Conservation (phyloP, 1,140 invertebrate genomes). For the Euwallacea fornicatus region DNA sequence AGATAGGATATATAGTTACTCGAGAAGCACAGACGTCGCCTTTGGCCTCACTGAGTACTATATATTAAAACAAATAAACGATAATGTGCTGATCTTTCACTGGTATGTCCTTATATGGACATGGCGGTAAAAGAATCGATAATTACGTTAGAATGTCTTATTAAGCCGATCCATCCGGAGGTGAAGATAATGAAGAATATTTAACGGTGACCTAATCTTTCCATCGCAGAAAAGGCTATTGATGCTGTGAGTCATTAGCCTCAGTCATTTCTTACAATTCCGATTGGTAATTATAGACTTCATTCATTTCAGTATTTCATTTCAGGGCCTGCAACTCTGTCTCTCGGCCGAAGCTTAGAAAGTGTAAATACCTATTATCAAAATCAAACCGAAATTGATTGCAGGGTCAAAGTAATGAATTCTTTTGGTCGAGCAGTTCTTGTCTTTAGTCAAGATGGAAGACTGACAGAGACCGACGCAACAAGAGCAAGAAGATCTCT, state of each 20-base stretch:
- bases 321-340: conserved; percentile 46
- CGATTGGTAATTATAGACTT: conserved; percentile 10
- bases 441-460: conserved; percentile 38
- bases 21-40: no score
- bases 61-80: not conserved
- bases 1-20: no score
- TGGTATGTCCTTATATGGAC: not conserved
- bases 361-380: conserved; percentile 41
- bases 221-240: not conserved
- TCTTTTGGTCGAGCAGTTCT: conserved; percentile 41
- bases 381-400: conserved; percentile 41
- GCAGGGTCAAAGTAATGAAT: conserved; percentile 26
- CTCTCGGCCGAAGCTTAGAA: conserved; percentile 40
- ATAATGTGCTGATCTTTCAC: not conserved
- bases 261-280: conserved; percentile 4
- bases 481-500: conserved; percentile 28
- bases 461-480: conserved; percentile 39
- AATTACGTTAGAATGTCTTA: conserved; percentile 9
- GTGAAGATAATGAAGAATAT: conserved; percentile 13
- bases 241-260: conserved; percentile 13
- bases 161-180: conserved; percentile 8
- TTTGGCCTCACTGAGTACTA: no score
- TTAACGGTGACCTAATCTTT: conserved; percentile 18
- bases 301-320: conserved; percentile 9
- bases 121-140: not conserved